Base-by-base conservation (phyloP, 2,113 vertebrate species). In the Capreolus pygargus region DNA sequence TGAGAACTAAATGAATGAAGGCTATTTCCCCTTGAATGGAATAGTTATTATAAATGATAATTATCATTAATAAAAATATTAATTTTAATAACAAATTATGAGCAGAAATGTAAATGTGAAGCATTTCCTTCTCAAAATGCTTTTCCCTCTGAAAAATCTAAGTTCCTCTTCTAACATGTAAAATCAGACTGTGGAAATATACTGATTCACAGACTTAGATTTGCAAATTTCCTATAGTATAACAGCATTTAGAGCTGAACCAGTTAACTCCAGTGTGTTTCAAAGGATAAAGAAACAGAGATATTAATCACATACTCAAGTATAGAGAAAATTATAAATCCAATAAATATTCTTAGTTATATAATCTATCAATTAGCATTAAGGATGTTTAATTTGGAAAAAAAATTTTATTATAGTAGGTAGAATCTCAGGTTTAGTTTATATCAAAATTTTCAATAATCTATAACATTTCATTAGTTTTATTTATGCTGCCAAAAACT, bases 331-430 rank as follows among this genome's bases (percentile, higher is more conserved):
- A 95, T 95, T 36, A 90, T 87, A 89, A 97, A 90, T 54, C 55
- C 57, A 97, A 11, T n/a, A 64, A 89, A 92, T 91, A 23, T 33
- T 91, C 60, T 92, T 94, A 95, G 43, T 58, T 95, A 88, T 0
- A 81, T 28, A 89, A 61, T 52, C 23, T 87, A 33, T 85, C 55
- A 97, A 45, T 70, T 91, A 96, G 6, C 25, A 79, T 54, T 86
- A 94, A 89, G 43, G 21, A 82, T 89, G 12, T 67, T 95, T 95
- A 89, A 43, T 96, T 96, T 95, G 82, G 39, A 64, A 70, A 93
- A 88, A 81, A 83, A 78, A 39, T 2, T 87, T 78, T 82, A 90
- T 76, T 76, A 93, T 95, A 95, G 70, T n/a, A 60, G 14, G 70
- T 27, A 28, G 3, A 92, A 83, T 82, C 55, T 89, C 39, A 92